Percentiles rank a stretch among this genome's conserved stretches.
Evolutionary conservation across 2,113 vertebrate genomes (phyloP).

Genomic region (Oryzias curvinotus): DNA sequence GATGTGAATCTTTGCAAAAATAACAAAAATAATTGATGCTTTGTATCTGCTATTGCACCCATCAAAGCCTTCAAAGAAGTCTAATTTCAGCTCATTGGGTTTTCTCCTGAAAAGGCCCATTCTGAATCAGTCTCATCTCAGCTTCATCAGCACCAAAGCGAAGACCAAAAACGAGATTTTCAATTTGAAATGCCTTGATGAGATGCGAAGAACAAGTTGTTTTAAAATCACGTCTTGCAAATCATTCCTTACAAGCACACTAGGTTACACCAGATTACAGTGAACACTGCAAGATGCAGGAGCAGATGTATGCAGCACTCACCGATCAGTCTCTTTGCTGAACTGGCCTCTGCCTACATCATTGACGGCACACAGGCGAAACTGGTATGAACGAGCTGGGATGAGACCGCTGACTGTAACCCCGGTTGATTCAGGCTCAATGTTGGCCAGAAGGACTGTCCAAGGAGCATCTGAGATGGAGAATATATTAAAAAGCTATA

Average conservation of each 20-base stretch:
- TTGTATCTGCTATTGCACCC: conserved; percentile 46
- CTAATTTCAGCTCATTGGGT: conserved; percentile 59
- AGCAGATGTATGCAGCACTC: conserved; percentile 40
- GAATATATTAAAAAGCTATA: conserved; percentile 11
- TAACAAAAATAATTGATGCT: conserved; percentile 46
- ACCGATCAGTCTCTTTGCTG: conserved; percentile 96
- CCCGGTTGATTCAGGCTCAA: conserved; percentile 84
- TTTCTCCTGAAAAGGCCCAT: conserved; percentile 49
- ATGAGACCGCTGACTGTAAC: conserved; percentile 87
- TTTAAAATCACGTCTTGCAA: conserved; percentile 35
- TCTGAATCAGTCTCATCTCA: conserved; percentile 33
- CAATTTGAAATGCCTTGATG: conserved; percentile 29
- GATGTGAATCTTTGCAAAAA: conserved; percentile 8
- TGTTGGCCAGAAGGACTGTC: conserved; percentile 88
- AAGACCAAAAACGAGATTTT: conserved; percentile 45
- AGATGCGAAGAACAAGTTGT: conserved; percentile 18
- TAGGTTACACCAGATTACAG: conserved; percentile 10
- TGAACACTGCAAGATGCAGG: conserved; percentile 13
- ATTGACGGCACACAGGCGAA: conserved; percentile 92
- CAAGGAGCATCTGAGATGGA: conserved; percentile 86
- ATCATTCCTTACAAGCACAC: conserved; percentile 7
- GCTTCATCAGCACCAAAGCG: conserved; percentile 26
- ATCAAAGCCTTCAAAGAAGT: conserved; percentile 58
- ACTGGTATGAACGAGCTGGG: conserved; percentile 93
- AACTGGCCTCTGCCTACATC: conserved; percentile 95